Percentiles rank a stretch among this genome's conserved stretches.
phyloP scores from a whole-genome alignment of 2,113 vertebrate species.

The Manacus vitellinus region DNA sequence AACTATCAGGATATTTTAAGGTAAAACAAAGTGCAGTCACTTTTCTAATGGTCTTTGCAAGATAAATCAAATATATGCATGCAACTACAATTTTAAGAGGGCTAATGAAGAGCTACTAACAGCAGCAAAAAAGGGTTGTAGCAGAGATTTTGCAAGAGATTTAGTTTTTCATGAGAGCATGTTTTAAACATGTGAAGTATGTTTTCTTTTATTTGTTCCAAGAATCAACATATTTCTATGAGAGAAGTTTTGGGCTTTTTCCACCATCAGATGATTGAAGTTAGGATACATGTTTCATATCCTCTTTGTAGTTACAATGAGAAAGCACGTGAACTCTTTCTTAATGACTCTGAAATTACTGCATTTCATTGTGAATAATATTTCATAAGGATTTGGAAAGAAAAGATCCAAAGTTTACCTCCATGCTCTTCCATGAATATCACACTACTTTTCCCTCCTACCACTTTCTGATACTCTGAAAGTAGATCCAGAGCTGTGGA shows the following conservation, averaged over 20 bases:
- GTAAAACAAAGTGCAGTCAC: background rate
- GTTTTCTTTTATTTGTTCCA: background rate
- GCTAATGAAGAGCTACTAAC: fast-evolving
- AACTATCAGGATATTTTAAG: background rate
- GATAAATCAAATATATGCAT: background rate
- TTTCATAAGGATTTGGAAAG: background rate
- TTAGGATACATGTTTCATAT: background rate
- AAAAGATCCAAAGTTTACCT: background rate
- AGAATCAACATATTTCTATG: background rate
- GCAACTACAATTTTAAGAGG: background rate
- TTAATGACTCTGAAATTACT: background rate
- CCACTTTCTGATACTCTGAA: background rate
- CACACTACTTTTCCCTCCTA: background rate
- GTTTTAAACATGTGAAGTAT: background rate
- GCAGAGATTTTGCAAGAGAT: background rate
- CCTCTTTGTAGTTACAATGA: background rate
- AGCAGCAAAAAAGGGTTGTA: fast-evolving
- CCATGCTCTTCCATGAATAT: background rate
- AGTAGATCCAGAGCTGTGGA: background rate
- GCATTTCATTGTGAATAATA: background rate
- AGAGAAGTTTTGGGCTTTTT: background rate
- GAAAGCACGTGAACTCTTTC: background rate
- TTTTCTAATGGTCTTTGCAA: background rate
- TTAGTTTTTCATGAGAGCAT: background rate
- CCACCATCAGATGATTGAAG: background rate